Base-by-base conservation (phyloP, 2,113 vertebrate genomes). In the Nasalis larvatus region DNA sequence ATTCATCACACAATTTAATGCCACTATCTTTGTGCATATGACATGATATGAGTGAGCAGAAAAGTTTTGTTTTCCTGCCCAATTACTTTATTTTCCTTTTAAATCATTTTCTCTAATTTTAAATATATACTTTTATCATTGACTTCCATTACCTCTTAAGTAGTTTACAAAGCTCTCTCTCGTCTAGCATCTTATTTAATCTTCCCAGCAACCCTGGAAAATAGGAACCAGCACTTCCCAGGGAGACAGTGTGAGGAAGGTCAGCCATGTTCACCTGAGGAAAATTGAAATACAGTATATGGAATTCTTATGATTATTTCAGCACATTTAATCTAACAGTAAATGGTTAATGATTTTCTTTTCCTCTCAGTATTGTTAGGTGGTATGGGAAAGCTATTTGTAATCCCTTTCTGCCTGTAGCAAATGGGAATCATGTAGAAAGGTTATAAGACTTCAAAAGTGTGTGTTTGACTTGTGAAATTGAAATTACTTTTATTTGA, bases 401-500 rank as follows among this genome's bases (percentile, higher is more conserved):
- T 54, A 96, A 92, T 97, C 73, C 52, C 30, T 96, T 96, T 90
- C 37, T 94, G 74, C 56, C 68, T 71, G 80, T 92, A 94, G 84
- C 74, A 97, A 93, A 94, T 54, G 23, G 78, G 47, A 97, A 96
- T 91, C 86, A 88, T 58, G 71, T 8, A 91, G 68, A 96, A 98
- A 96, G 93, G 49, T 95, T 97, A 87, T 8, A 47, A 77, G 86
- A 89, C 25, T 94, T 91, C 37, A 37, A 4, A 94, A 66, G 47
- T 91, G 37, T 89, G 30, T 96, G 45, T 96, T 96, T 87, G 94
- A 96, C 94, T 95, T 97, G 77, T 92, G 95, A 98, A 89, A 96
- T 77, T 89, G 86, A 96, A 96, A 95, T 96, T 94, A 95, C 87
- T 95, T 96, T 84, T 97, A 66, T 92, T 91, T 97, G 92, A 97